Evolutionary conservation across 2,113 vertebrate genomes (phyloP).

Genomic region (Peromyscus polionotus): DNA sequence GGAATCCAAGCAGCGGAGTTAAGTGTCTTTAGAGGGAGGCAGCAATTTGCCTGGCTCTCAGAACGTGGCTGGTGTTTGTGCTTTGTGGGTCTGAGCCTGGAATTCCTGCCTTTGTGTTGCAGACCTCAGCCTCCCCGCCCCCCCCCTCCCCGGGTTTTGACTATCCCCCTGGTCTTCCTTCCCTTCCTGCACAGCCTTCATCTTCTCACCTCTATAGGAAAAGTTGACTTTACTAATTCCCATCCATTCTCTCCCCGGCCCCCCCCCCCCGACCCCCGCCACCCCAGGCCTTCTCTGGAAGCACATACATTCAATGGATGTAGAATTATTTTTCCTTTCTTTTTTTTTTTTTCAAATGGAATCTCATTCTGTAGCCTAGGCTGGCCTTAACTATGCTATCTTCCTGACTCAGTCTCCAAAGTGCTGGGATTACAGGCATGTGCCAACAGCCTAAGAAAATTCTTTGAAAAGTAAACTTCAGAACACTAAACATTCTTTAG

Average conservation of each 20-base stretch:
- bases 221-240: neutral
- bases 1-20: neutral
- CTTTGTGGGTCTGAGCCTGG: neutral
- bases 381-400: neutral
- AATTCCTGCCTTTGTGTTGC: neutral
- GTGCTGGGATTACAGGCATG: neutral
- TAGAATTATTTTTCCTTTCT: neutral
- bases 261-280: too few relatives aligned
- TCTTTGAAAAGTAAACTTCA: slow-evolving; percentile 36
- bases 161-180: neutral
- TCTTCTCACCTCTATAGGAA: neutral
- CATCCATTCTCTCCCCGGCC: neutral
- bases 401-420: neutral
- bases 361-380: neutral
- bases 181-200: neutral
- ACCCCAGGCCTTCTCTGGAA: neutral
- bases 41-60: neutral
- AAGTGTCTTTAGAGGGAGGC: neutral
- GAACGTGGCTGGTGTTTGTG: neutral
- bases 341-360: neutral
- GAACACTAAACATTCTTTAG: neutral
- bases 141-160: neutral
- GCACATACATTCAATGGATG: neutral
- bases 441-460: neutral
- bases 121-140: neutral